Evolutionary conservation across 2,797 vertebrate genomes (phyloP), one percentile per base, ranked within the genome.

Genomic region (Tapera naevia): DNA sequence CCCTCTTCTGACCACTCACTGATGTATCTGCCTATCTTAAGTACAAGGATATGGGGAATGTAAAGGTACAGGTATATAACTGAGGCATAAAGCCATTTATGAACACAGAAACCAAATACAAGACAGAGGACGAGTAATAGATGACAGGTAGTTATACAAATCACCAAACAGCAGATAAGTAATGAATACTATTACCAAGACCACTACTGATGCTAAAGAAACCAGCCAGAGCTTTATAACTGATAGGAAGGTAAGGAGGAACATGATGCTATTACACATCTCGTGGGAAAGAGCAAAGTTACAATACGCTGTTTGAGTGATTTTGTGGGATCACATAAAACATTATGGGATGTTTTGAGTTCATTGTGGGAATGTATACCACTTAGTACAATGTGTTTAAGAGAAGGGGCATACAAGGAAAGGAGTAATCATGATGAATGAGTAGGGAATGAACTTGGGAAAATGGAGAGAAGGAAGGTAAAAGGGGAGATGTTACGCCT

Each of bases 181-280:
- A 50, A 46, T 9, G 7, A 50, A 54, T 16, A 24, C 13, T 53
- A 27, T n/a, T 67, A 48, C 24, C 15, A 65, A 65, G 32, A 18
- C 5, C 28, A 60, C 13, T 25, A 24, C 10, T 19, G 27, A 30
- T 5, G 45, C 56, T 43, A 33, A 54, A 74, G 16, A 62, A 70
- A 33, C 8, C 8, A 65, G 17, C 1, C 25, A 60, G 39, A 56
- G 17, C 25, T 70, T 60, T 60, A 7, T 50, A 60, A 79, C 9
- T 5, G 1, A 23, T 5, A 11, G 17, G 4, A 43, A 54, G 8
- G 8, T 21, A 4, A 8, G 16, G 5, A 50, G 5, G 2, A 65
- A 74, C 73, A 27, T 18, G 3, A 3, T 37, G 10, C 23, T 30
- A 33, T 43, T 50, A n/a, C 5, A 5, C 1, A 7, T 65, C 32